Evolutionary conservation across 1,140 invertebrate genomes (phyloP), one percentile per base, ranked within the genome.

Genomic region (Cheumatopsyche charites): DNA sequence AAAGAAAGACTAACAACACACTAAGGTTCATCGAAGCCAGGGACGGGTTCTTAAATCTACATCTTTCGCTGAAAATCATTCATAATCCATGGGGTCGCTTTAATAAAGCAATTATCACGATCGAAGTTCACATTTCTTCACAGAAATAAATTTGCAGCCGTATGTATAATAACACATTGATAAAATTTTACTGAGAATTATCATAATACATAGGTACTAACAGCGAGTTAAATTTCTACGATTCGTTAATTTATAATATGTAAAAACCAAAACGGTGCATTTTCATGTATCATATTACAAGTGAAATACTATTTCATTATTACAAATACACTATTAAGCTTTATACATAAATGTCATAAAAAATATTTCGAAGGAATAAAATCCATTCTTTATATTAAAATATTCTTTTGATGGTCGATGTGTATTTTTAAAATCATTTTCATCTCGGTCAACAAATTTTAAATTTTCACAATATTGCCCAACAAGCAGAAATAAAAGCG

Each of bases 341-440:
- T 58, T 58, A 58, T 58, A 58, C 55, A 58, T 58, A 58, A 58
- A 58, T 58, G 11, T 58, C 55, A 58, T 58, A 58, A 58, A 58
- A 58, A 58, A 58, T 58, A 58, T 58, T 58, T 58, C 55, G 55
- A 58, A 58, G 55, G 55, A 58, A 58, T 58, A 58, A 23, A 58
- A 58, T 58, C 55, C 55, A 58, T 58, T 26, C 55, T 58, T 58
- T 58, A 58, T 58, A 58, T 58, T 58, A 58, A 58, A 58, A 58
- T 58, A 58, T 23, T 58, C 12, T 25, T 58, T 58, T 58, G 55
- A 58, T 58, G 55, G 55, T 58, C 55, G 13, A 58, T 58, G 55
- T 58, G 7, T 21, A 23, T 25, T 58, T 55, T 19, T 19, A 19
- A 55, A 55, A 5, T 47, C 13, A n/a, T 6, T 7, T 47, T 47